phyloP scores from a whole-genome alignment of 2,797 vertebrate species.

The Sebastolobus altivelis region DNA sequence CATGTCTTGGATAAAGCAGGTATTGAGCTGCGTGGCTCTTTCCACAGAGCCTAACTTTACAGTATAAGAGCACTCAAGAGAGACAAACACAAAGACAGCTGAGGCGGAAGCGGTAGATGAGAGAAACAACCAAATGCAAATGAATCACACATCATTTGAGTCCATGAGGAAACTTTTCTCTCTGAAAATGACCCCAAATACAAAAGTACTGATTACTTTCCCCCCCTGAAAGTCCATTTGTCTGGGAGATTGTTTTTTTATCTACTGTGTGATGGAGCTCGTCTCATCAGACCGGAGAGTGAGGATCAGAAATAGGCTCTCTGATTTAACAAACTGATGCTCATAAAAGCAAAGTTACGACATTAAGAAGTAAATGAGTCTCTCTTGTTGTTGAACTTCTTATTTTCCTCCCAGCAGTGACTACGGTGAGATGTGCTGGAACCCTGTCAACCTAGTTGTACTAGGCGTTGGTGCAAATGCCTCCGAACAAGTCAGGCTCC shows the following conservation, averaged over 20 bases:
- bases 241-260: slow-evolving; percentile 44
- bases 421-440: not conserved
- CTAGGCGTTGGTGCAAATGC: not conserved
- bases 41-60: slow-evolving; percentile 14
- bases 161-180: slow-evolving; percentile 21
- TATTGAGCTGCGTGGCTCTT: not conserved
- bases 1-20: not conserved
- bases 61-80: slow-evolving; percentile 9
- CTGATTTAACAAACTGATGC: slow-evolving; percentile 12
- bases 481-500: slow-evolving; percentile 31
- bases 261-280: slow-evolving; percentile 33
- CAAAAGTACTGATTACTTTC: slow-evolving; percentile 44
- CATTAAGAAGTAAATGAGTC: slow-evolving; percentile 17
- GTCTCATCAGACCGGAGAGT: slow-evolving; percentile 21
- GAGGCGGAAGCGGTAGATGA: not conserved
- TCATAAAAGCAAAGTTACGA: slow-evolving; percentile 18
- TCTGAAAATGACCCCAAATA: slow-evolving; percentile 39
- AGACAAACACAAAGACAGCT: slow-evolving; percentile 25
- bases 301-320: slow-evolving; percentile 32
- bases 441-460: not conserved
- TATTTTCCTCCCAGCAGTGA: not conserved
- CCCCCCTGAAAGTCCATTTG: slow-evolving; percentile 40
- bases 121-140: slow-evolving; percentile 39
- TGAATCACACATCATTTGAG: slow-evolving; percentile 55
- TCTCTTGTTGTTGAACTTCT: slow-evolving; percentile 6